Evolutionary conservation across 2,113 vertebrate species (phyloP), one percentile per base, ranked within the genome.

Genomic region (Tragulus kanchil): DNA sequence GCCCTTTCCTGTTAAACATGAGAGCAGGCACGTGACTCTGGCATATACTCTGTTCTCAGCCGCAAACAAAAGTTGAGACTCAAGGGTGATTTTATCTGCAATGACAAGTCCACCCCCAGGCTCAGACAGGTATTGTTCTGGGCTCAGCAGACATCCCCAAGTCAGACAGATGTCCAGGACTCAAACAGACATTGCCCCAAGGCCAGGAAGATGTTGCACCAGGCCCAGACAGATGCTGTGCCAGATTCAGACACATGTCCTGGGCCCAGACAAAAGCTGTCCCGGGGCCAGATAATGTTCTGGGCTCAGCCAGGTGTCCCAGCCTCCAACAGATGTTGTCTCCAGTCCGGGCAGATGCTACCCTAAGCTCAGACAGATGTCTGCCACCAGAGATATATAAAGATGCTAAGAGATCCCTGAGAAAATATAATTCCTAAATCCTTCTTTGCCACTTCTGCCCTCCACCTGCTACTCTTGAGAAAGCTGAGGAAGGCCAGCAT

Each of bases 321-420:
- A 95, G 96, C 75, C 77, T 95, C 96, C 89, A 97, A 95, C 97
- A 98, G 97, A 97, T 98, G 97, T 96, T 98, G 96, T 90, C 97
- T 97, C 92, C 69, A 95, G 81, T 81, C 94, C 92, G 90, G 85
- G 79, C 97, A 98, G 97, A 97, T 97, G 97, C 85, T 97, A 95
- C 95, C 90, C 90, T 96, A 69, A 96, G 77, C 69, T 96, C 87
- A 96, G 90, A 97, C 97, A 98, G 97, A 97, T 97, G 97, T 93
- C 95, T 93, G 95, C 97, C 97, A 98, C 96, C 96, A 95, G 94
- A 97, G 92, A 95, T 58, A 93, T 50, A 89, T 62, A 97, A 94
- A 90, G 92, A 97, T 95, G 83, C 93, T 77, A 89, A 90, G 54
- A 97, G 87, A 87, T 95, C 84, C 97, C 95, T 90, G 88, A 89